A percentile compares a stretch with the other conserved stretches of the same genome.
Conservation (phyloP, 2,888 invertebrate genomes). For the Molorchus minor region DNA sequence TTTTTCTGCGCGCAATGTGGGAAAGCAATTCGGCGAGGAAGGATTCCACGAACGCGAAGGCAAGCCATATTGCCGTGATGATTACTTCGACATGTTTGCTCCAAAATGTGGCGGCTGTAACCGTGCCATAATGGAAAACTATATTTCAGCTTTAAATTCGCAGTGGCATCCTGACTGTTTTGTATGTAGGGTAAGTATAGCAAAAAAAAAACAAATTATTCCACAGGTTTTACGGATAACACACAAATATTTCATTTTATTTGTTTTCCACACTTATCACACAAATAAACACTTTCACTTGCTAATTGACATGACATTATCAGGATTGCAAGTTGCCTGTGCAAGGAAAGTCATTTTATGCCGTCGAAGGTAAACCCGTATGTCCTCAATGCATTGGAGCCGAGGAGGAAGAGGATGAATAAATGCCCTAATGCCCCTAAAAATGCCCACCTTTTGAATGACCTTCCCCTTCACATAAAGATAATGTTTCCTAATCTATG, state of each 20-base stretch:
- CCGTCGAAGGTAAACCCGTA: conserved; percentile 96
- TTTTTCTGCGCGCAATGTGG: conserved; percentile 99
- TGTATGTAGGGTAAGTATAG: conserved; percentile 91
- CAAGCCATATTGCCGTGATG: conserved; percentile 94
- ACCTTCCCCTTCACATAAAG: conserved; percentile 59
- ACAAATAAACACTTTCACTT: neutral
- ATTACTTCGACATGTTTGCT: conserved; percentile 98
- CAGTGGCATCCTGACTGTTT: conserved; percentile 99
- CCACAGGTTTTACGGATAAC: too few relatives aligned
- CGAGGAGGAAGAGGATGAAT: conserved; percentile 80
- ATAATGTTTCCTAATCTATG: conserved; percentile 34
- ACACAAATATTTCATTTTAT: too few relatives aligned
- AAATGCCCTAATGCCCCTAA: conserved; percentile 58
- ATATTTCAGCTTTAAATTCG: conserved; percentile 95
- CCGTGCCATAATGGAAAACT: conserved; percentile 96
- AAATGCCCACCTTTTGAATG: conserved; percentile 31
- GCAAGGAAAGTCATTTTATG: conserved; percentile 95
- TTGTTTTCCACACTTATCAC: too few relatives aligned
- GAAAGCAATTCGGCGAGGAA: conserved; percentile 95
- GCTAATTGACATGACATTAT: conserved; percentile 15
- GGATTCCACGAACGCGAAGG: conserved; percentile 98
- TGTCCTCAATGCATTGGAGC: conserved; percentile 93
- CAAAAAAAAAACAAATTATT: too few relatives aligned
- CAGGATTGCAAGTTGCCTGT: conserved; percentile 95
- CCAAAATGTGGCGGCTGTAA: conserved; percentile 97